phyloP scores from a whole-genome alignment of 1,140 invertebrate species.

The Asobara japonica region DNA sequence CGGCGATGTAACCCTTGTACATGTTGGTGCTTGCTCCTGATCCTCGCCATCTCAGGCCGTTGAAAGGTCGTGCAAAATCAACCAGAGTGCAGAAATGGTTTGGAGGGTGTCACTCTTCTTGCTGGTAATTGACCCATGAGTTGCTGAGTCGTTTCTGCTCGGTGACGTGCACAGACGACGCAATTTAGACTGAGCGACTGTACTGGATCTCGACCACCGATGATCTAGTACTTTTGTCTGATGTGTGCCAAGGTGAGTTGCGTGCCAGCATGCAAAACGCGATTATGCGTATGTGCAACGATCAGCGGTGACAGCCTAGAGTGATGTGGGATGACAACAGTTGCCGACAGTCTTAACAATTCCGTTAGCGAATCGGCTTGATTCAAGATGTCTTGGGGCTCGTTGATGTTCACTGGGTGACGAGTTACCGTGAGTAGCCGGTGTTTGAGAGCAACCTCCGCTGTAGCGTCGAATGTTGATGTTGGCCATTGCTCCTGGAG shows the following conservation, averaged over 20 bases:
- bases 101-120: neutral
- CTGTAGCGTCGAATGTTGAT: neutral
- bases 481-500: neutral
- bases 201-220: constrained; percentile 34
- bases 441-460: neutral
- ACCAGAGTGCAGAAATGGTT: neutral
- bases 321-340: neutral
- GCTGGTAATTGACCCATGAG: neutral
- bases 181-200: constrained; percentile 37
- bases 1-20: neutral
- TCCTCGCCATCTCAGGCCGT: no score
- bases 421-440: neutral
- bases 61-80: no score
- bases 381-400: neutral
- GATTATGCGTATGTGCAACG: constrained; percentile 37
- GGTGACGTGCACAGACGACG: neutral
- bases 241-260: constrained; percentile 16
- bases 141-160: neutral
- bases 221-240: constrained; percentile 42
- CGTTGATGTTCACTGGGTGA: neutral
- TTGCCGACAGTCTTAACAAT: neutral
- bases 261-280: constrained; percentile 42
- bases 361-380: neutral
- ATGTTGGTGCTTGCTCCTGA: no score
- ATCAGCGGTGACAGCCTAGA: constrained; percentile 26